These are phyloP conservation scores for Gisinianus flammeolus DNA, from an alignment of 2,888 invertebrate genomes.

Conservation along the genomic window DNA sequence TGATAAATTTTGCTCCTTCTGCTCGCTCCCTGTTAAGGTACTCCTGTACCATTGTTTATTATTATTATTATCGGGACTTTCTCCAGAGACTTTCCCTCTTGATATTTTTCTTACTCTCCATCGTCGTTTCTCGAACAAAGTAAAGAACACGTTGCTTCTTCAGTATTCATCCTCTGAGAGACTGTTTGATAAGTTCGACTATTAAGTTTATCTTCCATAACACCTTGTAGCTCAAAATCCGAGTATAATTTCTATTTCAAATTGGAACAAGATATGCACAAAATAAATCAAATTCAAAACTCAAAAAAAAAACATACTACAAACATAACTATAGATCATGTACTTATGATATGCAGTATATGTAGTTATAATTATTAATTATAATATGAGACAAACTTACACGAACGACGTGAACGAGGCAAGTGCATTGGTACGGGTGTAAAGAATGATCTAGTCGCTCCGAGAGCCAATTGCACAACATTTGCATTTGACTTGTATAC, in stretches of 20 bases:
- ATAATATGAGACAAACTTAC: constrained; percentile 64
- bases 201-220: constrained; percentile 95
- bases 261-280: background rate
- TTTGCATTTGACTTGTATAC: constrained; percentile 93
- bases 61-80: too few relatives aligned
- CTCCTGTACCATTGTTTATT: too few relatives aligned
- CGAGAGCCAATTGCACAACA: constrained; percentile 91
- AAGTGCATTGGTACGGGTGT: constrained; percentile 96
- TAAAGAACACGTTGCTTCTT: constrained; percentile 91
- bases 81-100: too few relatives aligned
- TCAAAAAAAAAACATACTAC: too few relatives aligned
- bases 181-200: constrained; percentile 94
- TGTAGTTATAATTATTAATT: background rate
- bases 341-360: background rate
- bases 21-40: too few relatives aligned
- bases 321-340: background rate
- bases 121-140: constrained; percentile 55
- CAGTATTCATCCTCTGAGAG: constrained; percentile 92
- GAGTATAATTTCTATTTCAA: constrained; percentile 89
- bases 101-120: constrained; percentile 45
- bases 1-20: too few relatives aligned
- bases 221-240: constrained; percentile 98
- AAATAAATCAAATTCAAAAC: too few relatives aligned
- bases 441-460: constrained; percentile 91
- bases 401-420: constrained; percentile 93